phyloP scores from a whole-genome alignment of 2,888 invertebrate species.

The Cyaniris semiargus region DNA sequence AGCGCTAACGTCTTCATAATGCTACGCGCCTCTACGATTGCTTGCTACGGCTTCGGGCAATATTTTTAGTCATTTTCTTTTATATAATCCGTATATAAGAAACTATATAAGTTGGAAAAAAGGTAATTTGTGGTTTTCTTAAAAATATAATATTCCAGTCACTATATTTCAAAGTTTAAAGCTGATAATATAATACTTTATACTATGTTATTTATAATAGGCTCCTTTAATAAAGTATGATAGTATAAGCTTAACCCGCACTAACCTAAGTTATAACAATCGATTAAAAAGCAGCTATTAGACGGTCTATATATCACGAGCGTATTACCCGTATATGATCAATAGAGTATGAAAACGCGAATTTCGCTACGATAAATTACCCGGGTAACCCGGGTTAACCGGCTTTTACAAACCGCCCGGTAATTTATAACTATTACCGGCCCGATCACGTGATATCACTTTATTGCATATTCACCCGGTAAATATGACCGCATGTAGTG shows the following conservation, averaged over 20 bases:
- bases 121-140: no score
- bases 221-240: not conserved
- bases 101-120: no score
- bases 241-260: not conserved
- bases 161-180: no score
- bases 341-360: slow-evolving; percentile 68
- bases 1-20: not conserved
- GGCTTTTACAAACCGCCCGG: slow-evolving; percentile 80
- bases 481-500: slow-evolving; percentile 66
- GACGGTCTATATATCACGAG: slow-evolving; percentile 35
- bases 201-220: not conserved
- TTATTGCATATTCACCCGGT: slow-evolving; percentile 76
- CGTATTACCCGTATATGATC: slow-evolving; percentile 54
- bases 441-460: slow-evolving; percentile 79
- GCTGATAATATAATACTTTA: no score
- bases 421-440: slow-evolving; percentile 81
- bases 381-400: slow-evolving; percentile 80
- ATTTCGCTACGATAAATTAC: slow-evolving; percentile 79
- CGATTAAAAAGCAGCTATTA: slow-evolving; percentile 13
- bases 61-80: not conserved
- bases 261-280: not conserved
- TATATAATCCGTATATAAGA: no score
- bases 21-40: not conserved
- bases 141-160: no score
- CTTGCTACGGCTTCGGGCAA: not conserved